Evolutionary conservation across 2,888 invertebrate genomes (phyloP).

Genomic region (Oxycera nigricornis): DNA sequence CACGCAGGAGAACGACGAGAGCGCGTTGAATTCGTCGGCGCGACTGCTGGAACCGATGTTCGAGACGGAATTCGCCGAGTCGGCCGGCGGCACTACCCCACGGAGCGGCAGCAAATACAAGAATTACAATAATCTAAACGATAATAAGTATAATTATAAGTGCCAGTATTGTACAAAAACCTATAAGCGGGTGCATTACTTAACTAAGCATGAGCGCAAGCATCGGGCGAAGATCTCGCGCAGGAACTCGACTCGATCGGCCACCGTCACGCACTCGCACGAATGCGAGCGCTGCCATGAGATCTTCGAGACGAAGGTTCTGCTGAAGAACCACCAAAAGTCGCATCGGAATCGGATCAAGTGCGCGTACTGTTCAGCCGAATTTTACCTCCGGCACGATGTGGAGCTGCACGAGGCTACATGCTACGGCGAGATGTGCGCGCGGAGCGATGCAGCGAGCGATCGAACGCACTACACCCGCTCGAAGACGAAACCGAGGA

Average conservation of each 20-base stretch:
- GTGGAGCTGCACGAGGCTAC: conserved; percentile 43
- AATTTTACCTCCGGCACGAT: conserved; percentile 29
- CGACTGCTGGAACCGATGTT: conserved; percentile 44
- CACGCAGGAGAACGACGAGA: background rate
- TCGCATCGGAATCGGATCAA: conserved; percentile 21
- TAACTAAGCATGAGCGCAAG: conserved; percentile 40
- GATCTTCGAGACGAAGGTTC: background rate
- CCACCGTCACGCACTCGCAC: background rate
- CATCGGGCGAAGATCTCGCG: background rate
- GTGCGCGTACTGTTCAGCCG: conserved; percentile 35
- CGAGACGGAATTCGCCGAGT: conserved; percentile 47
- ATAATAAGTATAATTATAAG: background rate
- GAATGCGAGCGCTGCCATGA: conserved; percentile 41
- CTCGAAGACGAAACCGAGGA: background rate
- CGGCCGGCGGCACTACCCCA: conserved; percentile 44
- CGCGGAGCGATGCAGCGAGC: background rate
- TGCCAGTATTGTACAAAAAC: conserved; percentile 42
- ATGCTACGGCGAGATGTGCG: conserved; percentile 37
- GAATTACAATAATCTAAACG: conserved; percentile 23
- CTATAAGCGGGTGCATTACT: conserved; percentile 17
- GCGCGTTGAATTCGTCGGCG: background rate
- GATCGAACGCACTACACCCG: background rate
- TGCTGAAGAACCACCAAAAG: conserved; percentile 19
- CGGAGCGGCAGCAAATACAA: conserved; percentile 4
- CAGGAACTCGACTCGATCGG: background rate